phyloP scores from a whole-genome alignment of 2,888 invertebrate species.

The Lasioglossum figueresi region DNA sequence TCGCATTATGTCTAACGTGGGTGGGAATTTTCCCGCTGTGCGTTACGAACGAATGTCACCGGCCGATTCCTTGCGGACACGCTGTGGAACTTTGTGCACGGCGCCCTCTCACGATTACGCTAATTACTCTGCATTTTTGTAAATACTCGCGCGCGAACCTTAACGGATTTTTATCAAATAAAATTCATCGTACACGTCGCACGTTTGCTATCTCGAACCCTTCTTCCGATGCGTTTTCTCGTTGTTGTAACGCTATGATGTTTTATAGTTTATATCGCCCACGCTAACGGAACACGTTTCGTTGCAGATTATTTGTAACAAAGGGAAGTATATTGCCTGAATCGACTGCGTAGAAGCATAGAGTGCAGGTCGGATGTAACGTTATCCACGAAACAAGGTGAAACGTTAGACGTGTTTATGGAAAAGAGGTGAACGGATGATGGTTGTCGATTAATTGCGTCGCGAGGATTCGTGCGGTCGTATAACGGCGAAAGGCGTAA shows the following conservation, averaged over 20 bases:
- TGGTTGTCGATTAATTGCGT: slow-evolving; percentile 19
- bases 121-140: neutral
- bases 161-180: neutral
- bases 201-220: neutral
- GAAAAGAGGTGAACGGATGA: neutral
- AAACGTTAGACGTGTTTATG: slow-evolving; percentile 3
- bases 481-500: neutral
- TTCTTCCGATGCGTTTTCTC: neutral
- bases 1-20: slow-evolving; percentile 61
- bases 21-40: slow-evolving; percentile 59
- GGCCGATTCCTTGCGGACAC: slow-evolving; percentile 38
- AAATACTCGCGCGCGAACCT: neutral
- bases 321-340: neutral
- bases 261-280: neutral
- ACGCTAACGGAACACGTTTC: neutral
- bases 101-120: slow-evolving; percentile 11
- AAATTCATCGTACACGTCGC: neutral
- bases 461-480: slow-evolving; percentile 8
- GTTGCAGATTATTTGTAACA: neutral
- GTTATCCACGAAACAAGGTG: neutral
- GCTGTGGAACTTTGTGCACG: neutral
- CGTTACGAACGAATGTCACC: slow-evolving; percentile 51
- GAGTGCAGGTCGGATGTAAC: neutral
- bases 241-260: neutral
- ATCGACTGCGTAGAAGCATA: neutral